These are phyloP conservation scores for Drosophila quinaria DNA, from an alignment of 2,888 invertebrate species.

Conservation along the genomic window DNA sequence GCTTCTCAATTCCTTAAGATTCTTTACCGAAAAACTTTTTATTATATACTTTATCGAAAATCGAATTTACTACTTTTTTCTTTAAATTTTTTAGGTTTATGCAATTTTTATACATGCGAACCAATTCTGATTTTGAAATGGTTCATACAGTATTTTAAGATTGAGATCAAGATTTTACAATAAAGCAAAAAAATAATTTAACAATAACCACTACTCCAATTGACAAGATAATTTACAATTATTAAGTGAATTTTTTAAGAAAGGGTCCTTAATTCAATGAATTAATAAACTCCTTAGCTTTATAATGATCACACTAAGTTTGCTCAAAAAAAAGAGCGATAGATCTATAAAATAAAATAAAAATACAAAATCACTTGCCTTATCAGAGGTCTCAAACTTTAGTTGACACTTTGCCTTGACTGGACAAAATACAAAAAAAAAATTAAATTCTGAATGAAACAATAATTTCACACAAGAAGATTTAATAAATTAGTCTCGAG, in stretches of 20 bases:
- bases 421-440: conserved; percentile 32
- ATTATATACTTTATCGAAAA: neutral
- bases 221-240: too few species aligned
- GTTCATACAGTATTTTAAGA: too few species aligned
- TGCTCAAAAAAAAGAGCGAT: neutral
- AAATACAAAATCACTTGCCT: conserved; percentile 7
- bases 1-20: neutral
- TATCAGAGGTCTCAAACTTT: conserved; percentile 33
- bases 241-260: neutral
- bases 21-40: neutral
- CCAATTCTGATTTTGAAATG: neutral
- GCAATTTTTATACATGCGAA: too few species aligned
- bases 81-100: neutral
- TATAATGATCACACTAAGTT: neutral
- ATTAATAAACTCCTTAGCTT: neutral
- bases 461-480: too few species aligned
- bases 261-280: neutral
- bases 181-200: too few species aligned
- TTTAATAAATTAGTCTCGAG: too few species aligned
- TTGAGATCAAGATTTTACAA: too few species aligned
- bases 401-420: conserved; percentile 58
- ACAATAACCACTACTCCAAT: too few species aligned
- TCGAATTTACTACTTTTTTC: neutral
- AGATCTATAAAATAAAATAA: neutral
- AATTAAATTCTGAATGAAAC: neutral